Percentiles rank a stretch among this genome's conserved stretches.
Conservation (phyloP, 2,797 vertebrate genomes). For the Smutsia temminckii region DNA sequence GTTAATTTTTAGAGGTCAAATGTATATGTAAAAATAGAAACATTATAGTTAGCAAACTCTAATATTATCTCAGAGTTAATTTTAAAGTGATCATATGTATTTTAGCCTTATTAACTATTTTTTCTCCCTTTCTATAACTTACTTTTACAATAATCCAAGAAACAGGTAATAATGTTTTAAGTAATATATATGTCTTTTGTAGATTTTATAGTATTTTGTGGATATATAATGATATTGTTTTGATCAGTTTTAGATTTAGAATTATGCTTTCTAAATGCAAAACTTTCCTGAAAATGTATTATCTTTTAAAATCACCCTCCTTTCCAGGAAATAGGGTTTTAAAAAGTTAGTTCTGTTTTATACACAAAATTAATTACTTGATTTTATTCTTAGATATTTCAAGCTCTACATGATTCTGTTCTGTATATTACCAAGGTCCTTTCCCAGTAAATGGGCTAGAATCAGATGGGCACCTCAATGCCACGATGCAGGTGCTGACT, state of each 20-base stretch:
- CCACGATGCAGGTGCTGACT: neutral
- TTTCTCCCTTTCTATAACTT: neutral
- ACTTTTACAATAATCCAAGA: neutral
- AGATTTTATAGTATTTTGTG: neutral
- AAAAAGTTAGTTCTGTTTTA: constrained; percentile 8
- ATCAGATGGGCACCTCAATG: neutral
- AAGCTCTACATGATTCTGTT: neutral
- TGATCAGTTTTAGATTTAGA: constrained; percentile 22
- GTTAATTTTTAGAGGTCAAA: constrained; percentile 17
- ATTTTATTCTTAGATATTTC: constrained; percentile 3
- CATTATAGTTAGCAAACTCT: neutral
- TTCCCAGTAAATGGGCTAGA: neutral
- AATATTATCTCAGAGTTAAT: neutral
- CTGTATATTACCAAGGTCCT: neutral
- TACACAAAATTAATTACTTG: constrained; percentile 17
- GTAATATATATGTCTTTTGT: neutral
- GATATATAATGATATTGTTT: neutral
- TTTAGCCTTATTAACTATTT: neutral
- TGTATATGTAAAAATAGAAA: neutral
- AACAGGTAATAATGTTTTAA: constrained; percentile 4
- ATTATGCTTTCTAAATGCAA: neutral
- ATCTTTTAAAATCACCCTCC: neutral
- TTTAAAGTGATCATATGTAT: neutral
- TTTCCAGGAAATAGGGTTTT: constrained; percentile 8
- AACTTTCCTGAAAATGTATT: constrained; percentile 8